Base-by-base conservation (phyloP, 1,140 invertebrate species). In the Drosophila micromelanica region DNA sequence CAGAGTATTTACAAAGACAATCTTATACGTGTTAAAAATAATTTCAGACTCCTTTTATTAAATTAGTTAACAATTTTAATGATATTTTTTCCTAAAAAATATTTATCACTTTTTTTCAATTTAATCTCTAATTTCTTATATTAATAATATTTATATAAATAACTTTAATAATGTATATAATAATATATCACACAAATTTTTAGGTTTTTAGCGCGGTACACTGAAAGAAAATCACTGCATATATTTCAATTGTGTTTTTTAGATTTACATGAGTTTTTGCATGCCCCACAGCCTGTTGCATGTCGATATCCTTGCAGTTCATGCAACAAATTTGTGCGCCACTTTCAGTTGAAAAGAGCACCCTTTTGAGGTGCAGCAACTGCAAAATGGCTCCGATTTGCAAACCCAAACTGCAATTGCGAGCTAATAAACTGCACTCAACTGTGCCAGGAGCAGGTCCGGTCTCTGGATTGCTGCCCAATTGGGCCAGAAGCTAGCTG, bases 371-470 rank as follows among this genome's bases (percentile, higher is more conserved):
- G 23, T 49, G 46, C 27, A 30, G 8, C 37, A 38, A 23, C 46
- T 17, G 42, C 42, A 13, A 43, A 43, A 7, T 12, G 35, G 49
- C 35, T 35, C 30, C 13, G 49, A 35, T 32, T 7, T 17, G 49
- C 30, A 52, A 52, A 35, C 27, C 30, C 17, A 7, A 52, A 35
- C 13, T 52, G 49, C 49, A 52, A 52, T 52, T 52, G 9, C 30
- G 12, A 52, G 49, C 49, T 52, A 52, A 52, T 52, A 52, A 52
- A 52, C 49, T 52, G 49, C 49, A 52, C 30, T 52, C 49, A 35
- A 51, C 27, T 51, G 27, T 11, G 48, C 48, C 15, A 13, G 9
- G 15, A 9, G n/a, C 27, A 20, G 11, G 35, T 30, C 43, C 9
- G 12, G 11, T 4, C 45, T 27, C 4, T 9, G 27, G 23, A 49